Percentiles rank a stretch among this genome's conserved stretches.
Evolutionary conservation across 1,140 invertebrate species (phyloP).

Genomic region (Drosophila kohkoa): DNA sequence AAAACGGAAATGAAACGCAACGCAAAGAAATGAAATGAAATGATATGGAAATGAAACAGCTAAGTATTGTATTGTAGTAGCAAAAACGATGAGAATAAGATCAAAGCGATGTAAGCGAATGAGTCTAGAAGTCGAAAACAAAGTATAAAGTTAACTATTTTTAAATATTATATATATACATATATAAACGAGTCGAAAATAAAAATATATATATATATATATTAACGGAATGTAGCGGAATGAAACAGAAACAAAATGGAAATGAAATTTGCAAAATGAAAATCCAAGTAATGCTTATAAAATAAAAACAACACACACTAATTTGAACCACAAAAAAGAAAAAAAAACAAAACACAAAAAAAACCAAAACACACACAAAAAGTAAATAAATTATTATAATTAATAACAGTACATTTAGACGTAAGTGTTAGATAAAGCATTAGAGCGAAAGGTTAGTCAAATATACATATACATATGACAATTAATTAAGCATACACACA

Average conservation of each 20-base stretch:
- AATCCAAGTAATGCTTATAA: constrained; percentile 40
- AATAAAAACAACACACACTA: not conserved
- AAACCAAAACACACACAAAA: constrained; percentile 8
- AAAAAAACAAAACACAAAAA: constrained; percentile 16
- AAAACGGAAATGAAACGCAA: constrained; percentile 4
- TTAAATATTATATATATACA: constrained; percentile 66
- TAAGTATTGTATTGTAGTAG: constrained; percentile 13
- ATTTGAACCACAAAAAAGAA: not conserved
- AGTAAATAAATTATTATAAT: constrained; percentile 19
- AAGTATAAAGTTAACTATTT: constrained; percentile 83
- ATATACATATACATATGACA: constrained; percentile 67
- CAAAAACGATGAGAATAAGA: constrained; percentile 5
- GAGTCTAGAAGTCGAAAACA: constrained; percentile 66
- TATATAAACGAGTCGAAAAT: constrained; percentile 38
- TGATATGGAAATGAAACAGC: constrained; percentile 21
- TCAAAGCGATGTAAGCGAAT: constrained; percentile 32
- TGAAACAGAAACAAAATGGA: constrained; percentile 23
- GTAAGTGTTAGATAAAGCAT: constrained; percentile 47
- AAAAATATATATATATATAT: constrained; percentile 29
- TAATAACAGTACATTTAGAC: constrained; percentile 26
- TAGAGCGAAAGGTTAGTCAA: constrained; percentile 53
- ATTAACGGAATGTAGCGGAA: constrained; percentile 34
- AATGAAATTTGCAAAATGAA: constrained; percentile 19
- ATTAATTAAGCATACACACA: constrained; percentile 47
- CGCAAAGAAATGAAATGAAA: constrained; percentile 31